Percentiles rank a stretch among this genome's conserved stretches.
phyloP scores from a whole-genome alignment of 2,797 vertebrate genomes.

The Meriones psammophilus region DNA sequence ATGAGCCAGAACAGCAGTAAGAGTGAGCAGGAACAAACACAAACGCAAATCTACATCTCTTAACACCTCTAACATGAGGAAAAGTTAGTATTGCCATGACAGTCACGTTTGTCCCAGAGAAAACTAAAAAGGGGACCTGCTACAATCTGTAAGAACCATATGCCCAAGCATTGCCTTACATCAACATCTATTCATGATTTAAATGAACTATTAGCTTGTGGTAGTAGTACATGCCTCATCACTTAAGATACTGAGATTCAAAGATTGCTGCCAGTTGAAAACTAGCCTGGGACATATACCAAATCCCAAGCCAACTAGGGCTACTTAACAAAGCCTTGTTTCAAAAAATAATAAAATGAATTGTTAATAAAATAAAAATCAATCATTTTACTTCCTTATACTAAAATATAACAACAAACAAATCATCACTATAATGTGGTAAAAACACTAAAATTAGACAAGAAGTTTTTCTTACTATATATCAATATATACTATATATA shows the following conservation, averaged over 20 bases:
- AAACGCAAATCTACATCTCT: neutral
- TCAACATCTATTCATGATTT: constrained; percentile 16
- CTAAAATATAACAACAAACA: constrained; percentile 29
- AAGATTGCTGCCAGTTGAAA: neutral
- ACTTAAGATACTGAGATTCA: neutral
- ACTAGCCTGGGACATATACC: neutral
- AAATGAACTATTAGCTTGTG: neutral
- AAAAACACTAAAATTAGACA: constrained; percentile 57
- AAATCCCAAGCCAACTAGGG: neutral
- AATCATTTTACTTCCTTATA: constrained; percentile 56
- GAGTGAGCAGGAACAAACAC: neutral
- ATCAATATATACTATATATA: too few species aligned
- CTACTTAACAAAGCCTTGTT: neutral
- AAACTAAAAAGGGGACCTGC: neutral
- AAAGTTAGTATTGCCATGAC: constrained; percentile 7
- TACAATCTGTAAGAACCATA: neutral
- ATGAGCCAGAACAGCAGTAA: neutral
- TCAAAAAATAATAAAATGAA: neutral
- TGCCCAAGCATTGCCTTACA: neutral
- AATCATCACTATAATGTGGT: constrained; percentile 5
- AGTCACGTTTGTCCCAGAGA: neutral
- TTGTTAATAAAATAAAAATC: constrained; percentile 41
- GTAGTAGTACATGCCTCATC: neutral
- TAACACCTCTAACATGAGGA: neutral
- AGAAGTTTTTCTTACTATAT: constrained; percentile 20